A percentile compares a stretch with the other conserved stretches of the same genome.
Conservation (phyloP, 2,113 vertebrate species). For the Axis porcinus region DNA sequence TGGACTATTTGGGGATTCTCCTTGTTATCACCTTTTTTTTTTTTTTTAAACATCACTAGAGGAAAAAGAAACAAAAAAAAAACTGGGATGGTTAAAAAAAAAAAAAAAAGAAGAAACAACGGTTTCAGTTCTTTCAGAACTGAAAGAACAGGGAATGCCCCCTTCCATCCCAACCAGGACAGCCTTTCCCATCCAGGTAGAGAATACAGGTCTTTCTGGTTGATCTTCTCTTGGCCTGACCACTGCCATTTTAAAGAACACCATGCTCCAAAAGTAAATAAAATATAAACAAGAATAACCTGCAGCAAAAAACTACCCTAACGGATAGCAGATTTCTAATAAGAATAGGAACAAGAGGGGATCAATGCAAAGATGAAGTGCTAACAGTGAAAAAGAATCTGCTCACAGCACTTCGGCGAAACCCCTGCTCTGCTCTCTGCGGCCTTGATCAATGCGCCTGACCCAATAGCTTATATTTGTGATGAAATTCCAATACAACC, state of each 20-base stretch:
- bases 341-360: not conserved
- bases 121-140: not conserved
- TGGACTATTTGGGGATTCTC: not conserved
- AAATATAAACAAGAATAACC: not conserved
- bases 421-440: not conserved
- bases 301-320: not conserved
- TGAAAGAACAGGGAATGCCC: not conserved
- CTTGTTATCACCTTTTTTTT: not conserved
- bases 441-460: not conserved
- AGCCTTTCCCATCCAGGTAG: not conserved
- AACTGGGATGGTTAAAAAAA: no score
- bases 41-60: not conserved
- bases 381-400: not conserved
- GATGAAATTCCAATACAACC: not conserved
- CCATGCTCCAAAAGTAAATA: not conserved
- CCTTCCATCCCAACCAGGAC: not conserved
- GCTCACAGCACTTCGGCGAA: not conserved
- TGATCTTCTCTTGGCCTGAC: not conserved
- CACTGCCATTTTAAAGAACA: not conserved
- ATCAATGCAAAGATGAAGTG: not conserved
- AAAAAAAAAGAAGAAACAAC: no score
- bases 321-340: not conserved
- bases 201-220: conserved; percentile 3
- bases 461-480: not conserved
- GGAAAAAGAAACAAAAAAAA: not conserved